phyloP scores from a whole-genome alignment of 2,888 invertebrate species.

The Synergus japonicus region DNA sequence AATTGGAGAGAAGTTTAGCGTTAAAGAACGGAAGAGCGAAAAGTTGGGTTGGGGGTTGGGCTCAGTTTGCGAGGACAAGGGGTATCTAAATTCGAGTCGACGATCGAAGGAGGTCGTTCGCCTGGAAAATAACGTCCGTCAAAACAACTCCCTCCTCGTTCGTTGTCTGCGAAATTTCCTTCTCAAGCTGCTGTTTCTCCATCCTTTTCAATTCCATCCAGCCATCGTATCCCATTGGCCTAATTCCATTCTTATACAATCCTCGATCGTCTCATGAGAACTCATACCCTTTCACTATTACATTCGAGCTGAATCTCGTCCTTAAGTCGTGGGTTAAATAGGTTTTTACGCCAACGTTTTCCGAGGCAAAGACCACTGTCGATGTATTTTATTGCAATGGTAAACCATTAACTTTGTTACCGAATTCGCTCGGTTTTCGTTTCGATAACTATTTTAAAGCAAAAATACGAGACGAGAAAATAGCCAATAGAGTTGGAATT shows the following conservation, averaged over 20 bases:
- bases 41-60: not conserved
- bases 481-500: not conserved
- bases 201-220: conserved; percentile 38
- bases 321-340: conserved; percentile 50
- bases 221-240: conserved; percentile 60
- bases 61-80: conserved; percentile 50
- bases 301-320: not conserved
- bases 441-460: conserved; percentile 41
- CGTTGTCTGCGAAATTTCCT: conserved; percentile 41
- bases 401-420: conserved; percentile 60
- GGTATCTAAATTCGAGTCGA: conserved; percentile 56
- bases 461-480: not conserved
- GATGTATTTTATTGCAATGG: conserved; percentile 56
- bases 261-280: conserved; percentile 44
- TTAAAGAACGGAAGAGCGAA: not conserved
- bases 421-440: conserved; percentile 53
- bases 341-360: conserved; percentile 51
- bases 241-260: conserved; percentile 57
- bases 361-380: conserved; percentile 53
- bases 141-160: conserved; percentile 66
- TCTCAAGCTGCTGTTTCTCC: conserved; percentile 47
- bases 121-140: conserved; percentile 74
- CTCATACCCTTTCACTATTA: conserved; percentile 1
- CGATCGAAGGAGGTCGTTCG: conserved; percentile 66
- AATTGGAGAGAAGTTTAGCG: not conserved